These are phyloP conservation scores for Selene dorsalis DNA, from an alignment of 2,797 vertebrate species.

Conservation along the genomic window DNA sequence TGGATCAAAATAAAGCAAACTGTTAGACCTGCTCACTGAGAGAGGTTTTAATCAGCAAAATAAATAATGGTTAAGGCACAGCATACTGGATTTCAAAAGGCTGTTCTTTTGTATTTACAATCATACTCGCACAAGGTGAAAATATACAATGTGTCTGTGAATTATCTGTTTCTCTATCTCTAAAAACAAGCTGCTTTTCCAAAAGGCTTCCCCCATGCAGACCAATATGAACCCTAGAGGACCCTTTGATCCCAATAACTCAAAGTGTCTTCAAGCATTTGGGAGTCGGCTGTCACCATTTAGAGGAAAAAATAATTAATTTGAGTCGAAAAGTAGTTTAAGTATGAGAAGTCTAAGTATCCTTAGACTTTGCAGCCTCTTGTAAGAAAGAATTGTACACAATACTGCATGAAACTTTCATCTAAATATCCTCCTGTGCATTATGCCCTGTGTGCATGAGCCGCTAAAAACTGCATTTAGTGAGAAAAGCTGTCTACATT, in stretches of 20 bases:
- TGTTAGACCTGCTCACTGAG: not conserved
- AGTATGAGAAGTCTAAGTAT: too few species aligned
- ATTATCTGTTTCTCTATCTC: too few species aligned
- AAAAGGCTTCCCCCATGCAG: not conserved
- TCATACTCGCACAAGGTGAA: too few species aligned
- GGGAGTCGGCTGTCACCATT: not conserved
- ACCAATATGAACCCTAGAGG: constrained; percentile 11
- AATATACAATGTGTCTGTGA: too few species aligned
- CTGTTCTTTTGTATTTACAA: too few species aligned
- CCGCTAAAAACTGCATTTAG: not conserved
- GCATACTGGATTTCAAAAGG: too few species aligned
- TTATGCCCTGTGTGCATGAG: not conserved
- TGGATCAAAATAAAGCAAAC: constrained; percentile 34
- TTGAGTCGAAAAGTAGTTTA: too few species aligned
- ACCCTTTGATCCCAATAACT: not conserved
- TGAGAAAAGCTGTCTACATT: not conserved
- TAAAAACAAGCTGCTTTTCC: too few species aligned
- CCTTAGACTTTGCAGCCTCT: constrained; percentile 7
- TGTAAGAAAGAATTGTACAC: not conserved
- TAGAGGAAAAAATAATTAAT: not conserved
- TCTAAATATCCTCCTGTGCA: constrained; percentile 4
- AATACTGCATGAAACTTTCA: not conserved
- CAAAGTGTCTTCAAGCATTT: constrained; percentile 5
- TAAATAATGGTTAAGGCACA: not conserved
- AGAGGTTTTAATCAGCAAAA: not conserved